phyloP scores from a whole-genome alignment of 2,888 invertebrate species.

The Mimumesa dahlbomi region DNA sequence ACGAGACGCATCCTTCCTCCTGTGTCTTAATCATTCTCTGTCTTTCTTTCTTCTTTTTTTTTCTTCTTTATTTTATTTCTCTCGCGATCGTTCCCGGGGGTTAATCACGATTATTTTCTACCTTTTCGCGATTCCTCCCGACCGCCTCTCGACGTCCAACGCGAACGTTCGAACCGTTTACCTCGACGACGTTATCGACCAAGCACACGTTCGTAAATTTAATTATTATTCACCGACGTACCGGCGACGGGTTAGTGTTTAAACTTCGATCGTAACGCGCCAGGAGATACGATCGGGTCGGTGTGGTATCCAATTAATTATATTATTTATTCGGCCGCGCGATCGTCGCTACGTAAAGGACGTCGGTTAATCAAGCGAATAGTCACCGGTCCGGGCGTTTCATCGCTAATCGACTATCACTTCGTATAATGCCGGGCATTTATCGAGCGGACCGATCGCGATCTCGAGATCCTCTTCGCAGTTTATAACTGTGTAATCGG shows the following conservation, averaged over 20 bases:
- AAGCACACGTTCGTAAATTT: no score
- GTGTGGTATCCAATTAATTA: constrained; percentile 40
- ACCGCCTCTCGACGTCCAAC: no score
- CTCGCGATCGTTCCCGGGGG: no score
- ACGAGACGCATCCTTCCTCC: background rate
- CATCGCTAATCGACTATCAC: constrained; percentile 15
- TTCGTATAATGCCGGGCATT: constrained; percentile 32
- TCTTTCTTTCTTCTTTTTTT: no score
- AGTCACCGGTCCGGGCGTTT: constrained; percentile 8
- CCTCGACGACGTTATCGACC: no score
- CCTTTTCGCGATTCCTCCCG: no score
- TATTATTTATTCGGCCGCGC: constrained; percentile 34
- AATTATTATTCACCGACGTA: no score
- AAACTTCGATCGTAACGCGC: no score
- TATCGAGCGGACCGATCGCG: constrained; percentile 45
- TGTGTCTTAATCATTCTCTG: background rate
- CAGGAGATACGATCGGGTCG: background rate
- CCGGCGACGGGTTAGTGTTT: no score
- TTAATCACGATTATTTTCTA: no score
- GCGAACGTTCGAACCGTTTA: no score
- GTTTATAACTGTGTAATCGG: constrained; percentile 46
- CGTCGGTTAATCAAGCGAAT: constrained; percentile 15
- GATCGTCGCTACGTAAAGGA: background rate
- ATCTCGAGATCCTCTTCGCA: constrained; percentile 24
- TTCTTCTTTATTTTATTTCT: no score